phyloP scores from a whole-genome alignment of 2,888 invertebrate species.

The Bombylius major region DNA sequence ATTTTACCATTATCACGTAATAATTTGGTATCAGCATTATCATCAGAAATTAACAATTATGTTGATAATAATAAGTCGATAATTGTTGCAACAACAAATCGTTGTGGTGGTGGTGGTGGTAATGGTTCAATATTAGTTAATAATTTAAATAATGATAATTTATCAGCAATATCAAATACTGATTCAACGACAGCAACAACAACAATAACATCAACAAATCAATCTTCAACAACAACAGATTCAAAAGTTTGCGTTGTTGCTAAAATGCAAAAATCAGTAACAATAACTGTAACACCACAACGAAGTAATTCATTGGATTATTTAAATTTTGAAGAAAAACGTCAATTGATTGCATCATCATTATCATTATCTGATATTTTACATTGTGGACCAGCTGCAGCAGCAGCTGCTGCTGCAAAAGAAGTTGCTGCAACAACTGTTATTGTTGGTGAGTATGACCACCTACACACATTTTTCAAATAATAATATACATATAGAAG shows the following conservation, averaged over 20 bases:
- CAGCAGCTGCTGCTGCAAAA: conserved; percentile 35
- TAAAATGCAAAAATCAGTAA: conserved; percentile 45
- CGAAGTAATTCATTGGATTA: conserved; percentile 77
- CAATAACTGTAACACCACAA: conserved; percentile 53
- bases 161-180: conserved; percentile 15
- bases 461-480: background rate
- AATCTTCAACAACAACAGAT: conserved; percentile 18
- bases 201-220: background rate
- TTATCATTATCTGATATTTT: conserved; percentile 75
- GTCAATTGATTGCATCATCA: conserved; percentile 79
- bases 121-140: background rate
- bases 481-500: background rate
- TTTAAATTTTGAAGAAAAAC: conserved; percentile 82
- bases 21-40: conserved; percentile 4
- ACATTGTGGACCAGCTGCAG: conserved; percentile 52
- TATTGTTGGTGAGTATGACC: conserved; percentile 27
- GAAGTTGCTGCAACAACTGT: conserved; percentile 38
- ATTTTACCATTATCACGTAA: background rate
- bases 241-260: conserved; percentile 35
- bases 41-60: conserved; percentile 1
- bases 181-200: conserved; percentile 3
- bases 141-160: background rate
- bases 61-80: background rate
- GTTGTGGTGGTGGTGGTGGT: background rate
- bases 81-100: conserved; percentile 11